Conservation (phyloP, 2,113 vertebrate species). For the Orthochromis malagaraziensis region DNA sequence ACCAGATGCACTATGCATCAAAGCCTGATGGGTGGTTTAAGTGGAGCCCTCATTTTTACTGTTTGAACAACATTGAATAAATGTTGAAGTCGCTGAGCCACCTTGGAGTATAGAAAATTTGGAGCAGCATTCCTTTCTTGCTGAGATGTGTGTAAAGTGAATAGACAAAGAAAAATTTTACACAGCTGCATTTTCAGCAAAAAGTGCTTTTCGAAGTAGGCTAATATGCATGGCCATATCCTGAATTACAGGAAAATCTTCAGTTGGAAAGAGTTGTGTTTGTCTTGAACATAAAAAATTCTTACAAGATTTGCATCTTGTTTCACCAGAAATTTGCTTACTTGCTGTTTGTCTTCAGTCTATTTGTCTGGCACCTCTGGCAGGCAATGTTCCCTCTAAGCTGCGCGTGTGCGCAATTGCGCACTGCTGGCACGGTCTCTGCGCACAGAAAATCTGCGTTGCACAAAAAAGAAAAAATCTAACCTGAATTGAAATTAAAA, state of each 20-base stretch:
- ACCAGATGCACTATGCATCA: not conserved
- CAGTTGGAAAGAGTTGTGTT: not conserved
- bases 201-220: not conserved
- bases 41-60: not conserved
- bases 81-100: not conserved
- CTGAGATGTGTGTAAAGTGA: not conserved
- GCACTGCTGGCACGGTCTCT: not conserved
- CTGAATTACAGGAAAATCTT: not conserved
- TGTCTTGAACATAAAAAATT: not conserved
- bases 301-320: not conserved
- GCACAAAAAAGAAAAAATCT: not conserved
- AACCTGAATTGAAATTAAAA: not conserved
- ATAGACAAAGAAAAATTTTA: not conserved
- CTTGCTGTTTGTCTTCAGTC: not conserved
- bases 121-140: not conserved
- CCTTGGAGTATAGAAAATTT: not conserved
- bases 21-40: not conserved
- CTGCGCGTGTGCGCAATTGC: fast-evolving
- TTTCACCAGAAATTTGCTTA: not conserved
- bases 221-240: not conserved
- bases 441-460: no score
- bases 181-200: not conserved
- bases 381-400: not conserved
- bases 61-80: not conserved
- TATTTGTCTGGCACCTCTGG: not conserved